Base-by-base conservation (phyloP, 2,113 vertebrate genomes). In the Otolemur garnettii region DNA sequence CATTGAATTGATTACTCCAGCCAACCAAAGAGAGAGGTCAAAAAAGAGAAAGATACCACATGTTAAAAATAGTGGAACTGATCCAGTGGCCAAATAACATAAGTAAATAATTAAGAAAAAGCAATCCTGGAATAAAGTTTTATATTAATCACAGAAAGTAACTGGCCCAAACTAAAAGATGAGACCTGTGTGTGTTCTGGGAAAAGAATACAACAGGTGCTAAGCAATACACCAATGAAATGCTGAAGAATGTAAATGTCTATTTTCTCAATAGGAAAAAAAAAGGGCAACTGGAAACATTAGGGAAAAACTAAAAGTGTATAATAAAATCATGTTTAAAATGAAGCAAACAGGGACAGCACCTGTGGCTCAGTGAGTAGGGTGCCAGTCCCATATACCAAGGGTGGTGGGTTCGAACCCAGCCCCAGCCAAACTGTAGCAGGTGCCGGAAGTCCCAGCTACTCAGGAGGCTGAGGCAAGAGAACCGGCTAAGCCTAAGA, bases 141-240 rank as follows among this genome's bases (percentile, higher is more conserved):
- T 78, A 82, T 2, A 95, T 64, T 50, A 82, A 95, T 17, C 30
- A 71, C 18, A 94, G 60, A 81, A 89, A 78, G 18, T 68, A 78
- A 28, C 59, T 60, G 53, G 50, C 7, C 24, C 64, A 87, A 89
- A 74, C 17, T 79, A 66, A n/a, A 93, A 87, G 33, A 87, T 26
- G 21, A 93, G 81, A 42, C 79, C 79, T 93, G 50, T 28, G 6
- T 77, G n/a, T 62, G 1, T 53, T 86, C 17, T 82, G 35, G 35
- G 92, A 95, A 90, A 91, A 89, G 2, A 79, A 74, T 2, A 60
- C n/a, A 87, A 91, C 18, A 94, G 45, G 18, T 77, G 72, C 71
- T 87, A 94, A 74, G 55, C n/a, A 82, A 59, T 8, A 33, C 55
- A 84, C 64, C 81, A 72, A 77, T 9, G 22, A 68, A 60, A 96